Evolutionary conservation across 2,888 invertebrate genomes (phyloP), one percentile per base, ranked within the genome.

Genomic region (Aspidiotus destructor): DNA sequence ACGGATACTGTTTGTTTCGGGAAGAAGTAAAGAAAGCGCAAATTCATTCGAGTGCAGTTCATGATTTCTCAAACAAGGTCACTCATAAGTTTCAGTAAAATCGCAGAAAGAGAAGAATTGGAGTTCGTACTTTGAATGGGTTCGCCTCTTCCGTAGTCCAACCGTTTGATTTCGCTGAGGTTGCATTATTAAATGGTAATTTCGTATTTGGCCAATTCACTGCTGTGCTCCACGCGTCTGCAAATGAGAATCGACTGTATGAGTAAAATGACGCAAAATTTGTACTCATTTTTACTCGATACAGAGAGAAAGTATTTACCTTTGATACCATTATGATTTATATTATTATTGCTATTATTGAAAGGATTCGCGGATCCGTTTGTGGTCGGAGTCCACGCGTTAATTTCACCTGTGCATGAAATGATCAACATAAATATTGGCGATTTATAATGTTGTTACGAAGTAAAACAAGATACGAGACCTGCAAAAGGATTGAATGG

Each of bases 141-240:
- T 71, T 70, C 8, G 69, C 62, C 10, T 69, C 68, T 57, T 70
- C 70, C n/a, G 70, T 61, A 61, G 40, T 70, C 70, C 70, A 70
- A 11, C 68, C 68, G 28, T 68, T 68, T 9, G 61, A 55, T 54
- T 55, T 58, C 13, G 6, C 57, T 57, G 58, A 44, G 8, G 57
- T 54, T 16, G 60, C 48, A 17, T 28, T 60, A 42, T 60, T 53
- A 60, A 60, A 60, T 52, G 58, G 58, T 42, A 44, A 60, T 48
- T 67, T 60, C 1, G 60, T 15, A 69, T 69, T 70, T 13, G 70
- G 62, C 71, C 71, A 71, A 41, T 70, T 68, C 8, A 70, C 62
- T 64, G 64, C 69, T 55, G 57, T 62, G 9, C 69, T 69, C 71
- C 71, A 71, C 54, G 65, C 62, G 57, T 71, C 71, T 71, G 44